These are phyloP conservation scores for Drosophila falleni DNA, from an alignment of 2,888 invertebrate species.

Conservation along the genomic window DNA sequence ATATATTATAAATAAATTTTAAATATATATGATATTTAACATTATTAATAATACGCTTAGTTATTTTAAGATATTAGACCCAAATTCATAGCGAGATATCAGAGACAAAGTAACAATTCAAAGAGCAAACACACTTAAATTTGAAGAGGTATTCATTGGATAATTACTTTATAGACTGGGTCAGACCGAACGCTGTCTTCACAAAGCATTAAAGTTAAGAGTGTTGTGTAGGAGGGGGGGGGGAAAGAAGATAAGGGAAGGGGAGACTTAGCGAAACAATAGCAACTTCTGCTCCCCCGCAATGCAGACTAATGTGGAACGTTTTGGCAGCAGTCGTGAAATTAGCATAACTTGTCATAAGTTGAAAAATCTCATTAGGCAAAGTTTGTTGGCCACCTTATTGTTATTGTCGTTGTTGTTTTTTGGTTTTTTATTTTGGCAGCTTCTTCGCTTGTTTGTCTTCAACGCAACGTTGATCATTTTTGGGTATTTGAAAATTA, in stretches of 20 bases:
- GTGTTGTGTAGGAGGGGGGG: background rate
- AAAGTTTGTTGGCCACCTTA: slow-evolving; percentile 43
- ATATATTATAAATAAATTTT: too few species aligned
- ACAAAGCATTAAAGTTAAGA: slow-evolving; percentile 1
- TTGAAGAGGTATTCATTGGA: slow-evolving; percentile 49
- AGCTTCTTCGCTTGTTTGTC: slow-evolving; percentile 31
- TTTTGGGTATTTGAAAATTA: slow-evolving; percentile 59
- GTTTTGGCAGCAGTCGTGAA: slow-evolving; percentile 48
- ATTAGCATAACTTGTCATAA: slow-evolving; percentile 82
- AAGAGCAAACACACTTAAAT: slow-evolving; percentile 33
- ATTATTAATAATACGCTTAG: background rate
- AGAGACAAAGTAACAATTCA: slow-evolving; percentile 3
- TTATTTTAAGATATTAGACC: background rate
- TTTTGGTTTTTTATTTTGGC: slow-evolving; percentile 39
- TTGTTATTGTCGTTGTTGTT: slow-evolving; percentile 20
- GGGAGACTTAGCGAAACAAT: slow-evolving; percentile 31
- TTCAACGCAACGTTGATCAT: slow-evolving; percentile 55
- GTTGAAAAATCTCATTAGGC: slow-evolving; percentile 80
- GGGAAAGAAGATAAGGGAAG: too few species aligned
- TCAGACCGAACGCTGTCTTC: slow-evolving; percentile 32
- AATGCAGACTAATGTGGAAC: slow-evolving; percentile 53
- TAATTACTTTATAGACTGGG: slow-evolving; percentile 57
- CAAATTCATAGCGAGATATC: slow-evolving; percentile 22
- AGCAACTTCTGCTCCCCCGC: slow-evolving; percentile 55
- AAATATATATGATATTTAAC: too few species aligned